A percentile compares a stretch with the other conserved stretches of the same genome.
These are phyloP conservation scores for Porites lutea DNA, from an alignment of 64 coral and sea anemone genomes.

Conservation along the genomic window DNA sequence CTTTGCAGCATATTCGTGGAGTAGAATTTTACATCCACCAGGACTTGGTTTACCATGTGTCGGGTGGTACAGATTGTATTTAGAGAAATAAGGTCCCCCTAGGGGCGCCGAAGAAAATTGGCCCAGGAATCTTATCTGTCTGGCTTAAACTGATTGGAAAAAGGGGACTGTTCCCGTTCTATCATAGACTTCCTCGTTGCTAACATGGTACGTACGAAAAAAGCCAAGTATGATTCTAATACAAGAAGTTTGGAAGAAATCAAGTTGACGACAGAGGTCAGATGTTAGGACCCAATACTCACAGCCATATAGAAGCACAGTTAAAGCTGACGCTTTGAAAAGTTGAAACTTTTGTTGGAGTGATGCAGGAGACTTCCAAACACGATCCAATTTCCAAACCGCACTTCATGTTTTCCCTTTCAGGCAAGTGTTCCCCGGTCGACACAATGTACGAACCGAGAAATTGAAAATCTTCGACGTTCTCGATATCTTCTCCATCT, in stretches of 20 bases:
- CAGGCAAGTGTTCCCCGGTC: neutral
- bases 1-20: neutral
- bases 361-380: too few relatives aligned
- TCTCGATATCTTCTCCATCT: neutral
- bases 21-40: neutral
- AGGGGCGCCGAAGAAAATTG: too few relatives aligned
- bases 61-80: neutral
- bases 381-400: neutral
- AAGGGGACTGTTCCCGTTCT: too few relatives aligned
- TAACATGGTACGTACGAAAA: too few relatives aligned
- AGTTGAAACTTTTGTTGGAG: neutral
- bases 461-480: constrained; percentile 4
- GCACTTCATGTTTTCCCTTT: neutral
- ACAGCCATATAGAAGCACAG: constrained; percentile 1
- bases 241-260: too few relatives aligned
- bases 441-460: neutral
- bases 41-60: neutral
- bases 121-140: too few relatives aligned
- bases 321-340: neutral
- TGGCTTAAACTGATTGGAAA: too few relatives aligned
- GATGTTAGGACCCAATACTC: neutral
- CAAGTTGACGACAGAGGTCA: neutral
- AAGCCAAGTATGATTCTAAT: too few relatives aligned
- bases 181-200: too few relatives aligned
- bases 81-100: neutral